phyloP scores from a whole-genome alignment of 2,888 invertebrate species.

The Plusia festucae region DNA sequence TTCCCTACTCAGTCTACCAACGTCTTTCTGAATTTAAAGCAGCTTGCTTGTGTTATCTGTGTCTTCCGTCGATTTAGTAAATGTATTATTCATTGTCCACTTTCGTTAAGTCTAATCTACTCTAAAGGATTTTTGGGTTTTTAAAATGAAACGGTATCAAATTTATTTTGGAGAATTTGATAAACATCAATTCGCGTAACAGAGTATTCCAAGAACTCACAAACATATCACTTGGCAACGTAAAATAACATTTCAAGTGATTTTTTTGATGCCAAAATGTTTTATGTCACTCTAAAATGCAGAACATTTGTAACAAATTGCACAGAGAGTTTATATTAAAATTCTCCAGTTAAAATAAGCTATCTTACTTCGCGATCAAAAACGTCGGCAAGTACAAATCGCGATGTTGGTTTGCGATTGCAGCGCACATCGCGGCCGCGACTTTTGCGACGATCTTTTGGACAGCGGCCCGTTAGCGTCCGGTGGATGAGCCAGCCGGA shows the following conservation, averaged over 20 bases:
- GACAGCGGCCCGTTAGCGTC: conserved; percentile 79
- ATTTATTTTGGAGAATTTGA: not conserved
- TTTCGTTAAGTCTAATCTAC: not conserved
- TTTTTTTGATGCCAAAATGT: conserved; percentile 32
- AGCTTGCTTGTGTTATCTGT: not conserved
- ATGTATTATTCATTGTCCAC: not conserved
- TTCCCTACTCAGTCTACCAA: not conserved
- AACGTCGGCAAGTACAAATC: conserved; percentile 44
- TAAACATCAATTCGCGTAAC: conserved; percentile 19
- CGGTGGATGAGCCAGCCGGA: conserved; percentile 84
- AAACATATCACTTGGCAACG: not conserved
- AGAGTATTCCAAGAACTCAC: conserved; percentile 28
- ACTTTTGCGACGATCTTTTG: conserved; percentile 70
- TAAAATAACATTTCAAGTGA: conserved; percentile 24
- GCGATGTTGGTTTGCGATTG: conserved; percentile 50
- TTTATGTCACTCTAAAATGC: conserved; percentile 25
- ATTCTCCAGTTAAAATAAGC: conserved; percentile 27
- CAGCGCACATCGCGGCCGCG: conserved; percentile 50
- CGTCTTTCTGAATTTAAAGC: not conserved
- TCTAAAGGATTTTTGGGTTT: not conserved
- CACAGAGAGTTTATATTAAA: conserved; percentile 28
- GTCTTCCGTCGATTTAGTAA: not conserved
- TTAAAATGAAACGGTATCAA: not conserved
- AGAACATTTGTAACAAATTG: conserved; percentile 20
- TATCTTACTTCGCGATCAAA: conserved; percentile 49